Evolutionary conservation across 2,888 invertebrate genomes (phyloP).

Genomic region (Tenthredo scrophulariae): DNA sequence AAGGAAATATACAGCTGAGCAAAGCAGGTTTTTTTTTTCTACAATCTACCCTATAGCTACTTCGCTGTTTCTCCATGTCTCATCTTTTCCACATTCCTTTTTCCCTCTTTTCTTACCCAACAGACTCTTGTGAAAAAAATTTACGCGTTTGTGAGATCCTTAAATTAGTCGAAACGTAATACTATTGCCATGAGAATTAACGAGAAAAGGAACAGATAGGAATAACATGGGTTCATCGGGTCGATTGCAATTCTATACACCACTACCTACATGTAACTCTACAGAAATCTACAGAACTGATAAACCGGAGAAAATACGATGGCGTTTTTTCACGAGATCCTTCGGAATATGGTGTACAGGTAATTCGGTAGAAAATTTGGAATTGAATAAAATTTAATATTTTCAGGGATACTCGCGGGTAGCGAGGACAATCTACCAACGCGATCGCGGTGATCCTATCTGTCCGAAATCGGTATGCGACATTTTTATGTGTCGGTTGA

Average conservation of each 20-base stretch:
- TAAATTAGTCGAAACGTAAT: background rate
- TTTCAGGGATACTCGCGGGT: constrained; percentile 1
- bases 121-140: constrained; percentile 12
- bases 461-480: constrained; percentile 62
- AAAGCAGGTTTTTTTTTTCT: constrained; percentile 4
- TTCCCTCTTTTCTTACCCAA: constrained; percentile 45
- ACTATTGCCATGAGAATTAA: background rate
- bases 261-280: background rate
- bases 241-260: background rate
- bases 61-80: constrained; percentile 37
- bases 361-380: background rate
- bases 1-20: constrained; percentile 41
- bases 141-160: background rate
- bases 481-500: constrained; percentile 55
- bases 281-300: background rate
- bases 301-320: background rate
- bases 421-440: constrained; percentile 32
- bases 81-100: constrained; percentile 53
- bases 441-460: constrained; percentile 61
- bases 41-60: background rate
- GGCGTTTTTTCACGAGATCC: background rate
- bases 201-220: background rate
- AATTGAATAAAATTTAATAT: constrained; percentile 43
- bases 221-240: background rate
- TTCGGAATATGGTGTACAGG: background rate